Evolutionary conservation across 2,797 vertebrate genomes (phyloP).

Genomic region (Peromyscus nudipes): DNA sequence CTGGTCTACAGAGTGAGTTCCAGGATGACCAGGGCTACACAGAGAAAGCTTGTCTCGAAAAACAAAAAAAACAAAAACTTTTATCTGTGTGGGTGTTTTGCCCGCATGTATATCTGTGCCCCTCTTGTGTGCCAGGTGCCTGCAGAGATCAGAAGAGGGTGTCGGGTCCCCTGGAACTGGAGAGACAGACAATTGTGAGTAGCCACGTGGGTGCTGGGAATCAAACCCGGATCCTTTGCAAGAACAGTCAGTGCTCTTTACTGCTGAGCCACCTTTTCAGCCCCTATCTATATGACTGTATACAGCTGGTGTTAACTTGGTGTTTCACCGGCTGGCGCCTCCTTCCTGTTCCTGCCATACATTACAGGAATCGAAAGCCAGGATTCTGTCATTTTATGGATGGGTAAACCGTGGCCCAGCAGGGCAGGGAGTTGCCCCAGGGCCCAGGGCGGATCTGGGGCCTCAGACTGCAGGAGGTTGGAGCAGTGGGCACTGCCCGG

Average conservation of each 20-base stretch:
- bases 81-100: background rate
- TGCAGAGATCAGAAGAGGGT: background rate
- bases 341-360: background rate
- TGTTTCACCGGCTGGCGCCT: background rate
- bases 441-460: no score
- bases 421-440: background rate
- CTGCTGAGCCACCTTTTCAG: background rate
- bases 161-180: background rate
- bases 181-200: background rate
- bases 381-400: background rate
- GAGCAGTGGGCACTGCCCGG: accelerated
- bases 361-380: background rate
- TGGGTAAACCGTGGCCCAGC: constrained; percentile 33
- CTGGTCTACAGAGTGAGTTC: no score
- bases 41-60: no score
- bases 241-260: background rate
- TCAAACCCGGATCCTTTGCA: background rate
- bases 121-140: background rate
- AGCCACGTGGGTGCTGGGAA: background rate
- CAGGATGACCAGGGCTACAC: no score
- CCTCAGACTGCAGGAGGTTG: background rate
- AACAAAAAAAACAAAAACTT: background rate
- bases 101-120: background rate
- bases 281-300: background rate
- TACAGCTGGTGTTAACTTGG: background rate